Conservation (phyloP, 53 echinoderm and acorn worm species). For the Holothuria scabra region DNA sequence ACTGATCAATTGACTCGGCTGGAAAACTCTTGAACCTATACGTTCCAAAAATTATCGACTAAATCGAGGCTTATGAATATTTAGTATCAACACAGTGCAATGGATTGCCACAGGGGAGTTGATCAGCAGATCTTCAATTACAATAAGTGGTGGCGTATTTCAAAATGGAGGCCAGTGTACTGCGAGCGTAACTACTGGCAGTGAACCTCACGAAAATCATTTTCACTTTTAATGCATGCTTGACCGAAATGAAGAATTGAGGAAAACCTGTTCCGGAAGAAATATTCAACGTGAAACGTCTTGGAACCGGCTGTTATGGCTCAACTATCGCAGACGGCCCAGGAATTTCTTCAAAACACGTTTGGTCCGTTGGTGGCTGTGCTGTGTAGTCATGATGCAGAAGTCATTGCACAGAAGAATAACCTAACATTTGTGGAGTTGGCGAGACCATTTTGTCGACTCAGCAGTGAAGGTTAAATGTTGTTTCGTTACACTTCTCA, state of each 20-base stretch:
- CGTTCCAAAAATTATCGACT: too few species aligned
- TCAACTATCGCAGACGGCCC: slow-evolving; percentile 92
- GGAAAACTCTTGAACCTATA: too few species aligned
- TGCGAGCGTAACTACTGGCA: too few species aligned
- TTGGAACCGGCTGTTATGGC: slow-evolving; percentile 63
- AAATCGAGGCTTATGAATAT: background rate
- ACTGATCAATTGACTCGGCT: too few species aligned
- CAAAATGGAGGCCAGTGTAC: slow-evolving; percentile 23
- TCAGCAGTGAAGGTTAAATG: slow-evolving; percentile 83
- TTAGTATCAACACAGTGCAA: slow-evolving; percentile 8
- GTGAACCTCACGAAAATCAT: too few species aligned
- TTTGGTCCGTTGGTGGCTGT: slow-evolving; percentile 96
- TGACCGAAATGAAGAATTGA: too few species aligned
- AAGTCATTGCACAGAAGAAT: slow-evolving; percentile 97
- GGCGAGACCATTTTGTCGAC: slow-evolving; percentile 88
- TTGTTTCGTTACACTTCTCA: too few species aligned
- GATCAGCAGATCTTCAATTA: too few species aligned
- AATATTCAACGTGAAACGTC: background rate
- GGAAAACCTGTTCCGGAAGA: too few species aligned
- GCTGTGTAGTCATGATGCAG: slow-evolving; percentile 97
- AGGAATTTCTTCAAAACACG: slow-evolving; percentile 93
- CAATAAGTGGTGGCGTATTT: slow-evolving; percentile 10
- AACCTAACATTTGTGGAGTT: slow-evolving; percentile 93
- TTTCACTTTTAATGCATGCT: too few species aligned
- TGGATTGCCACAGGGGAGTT: slow-evolving; percentile 7